These are phyloP conservation scores for Polyploca ridens DNA, from an alignment of 2,888 invertebrate genomes.

Conservation along the genomic window DNA sequence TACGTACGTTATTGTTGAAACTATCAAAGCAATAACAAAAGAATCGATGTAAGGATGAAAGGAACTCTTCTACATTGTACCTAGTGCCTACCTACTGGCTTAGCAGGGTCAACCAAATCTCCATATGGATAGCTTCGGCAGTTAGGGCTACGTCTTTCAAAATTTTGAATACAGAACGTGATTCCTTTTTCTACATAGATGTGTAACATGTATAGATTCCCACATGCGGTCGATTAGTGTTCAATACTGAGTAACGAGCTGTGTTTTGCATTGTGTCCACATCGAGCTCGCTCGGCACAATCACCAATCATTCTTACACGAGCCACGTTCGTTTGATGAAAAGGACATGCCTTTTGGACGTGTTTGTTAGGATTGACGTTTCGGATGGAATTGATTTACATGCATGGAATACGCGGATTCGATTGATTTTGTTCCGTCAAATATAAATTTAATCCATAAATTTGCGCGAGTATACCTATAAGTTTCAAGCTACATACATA, in stretches of 20 bases:
- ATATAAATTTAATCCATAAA: not conserved
- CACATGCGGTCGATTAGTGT: constrained; percentile 22
- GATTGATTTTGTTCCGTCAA: not conserved
- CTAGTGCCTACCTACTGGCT: not conserved
- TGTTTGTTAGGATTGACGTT: constrained; percentile 6
- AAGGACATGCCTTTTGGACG: constrained; percentile 5
- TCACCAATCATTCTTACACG: constrained; percentile 4
- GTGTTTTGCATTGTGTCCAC: not conserved
- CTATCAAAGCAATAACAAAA: not conserved
- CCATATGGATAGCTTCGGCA: not conserved
- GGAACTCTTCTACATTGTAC: not conserved
- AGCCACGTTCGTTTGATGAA: constrained; percentile 5
- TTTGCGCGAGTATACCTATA: not conserved
- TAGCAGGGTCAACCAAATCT: not conserved
- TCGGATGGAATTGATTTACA: not conserved
- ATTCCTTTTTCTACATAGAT: constrained; percentile 14
- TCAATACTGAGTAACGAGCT: constrained; percentile 22
- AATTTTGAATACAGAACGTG: constrained; percentile 12
- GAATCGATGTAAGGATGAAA: not conserved
- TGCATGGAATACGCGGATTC: not conserved
- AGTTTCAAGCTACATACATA: not conserved
- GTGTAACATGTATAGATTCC: constrained; percentile 18
- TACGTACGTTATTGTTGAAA: too few species aligned
- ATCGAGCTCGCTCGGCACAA: not conserved
- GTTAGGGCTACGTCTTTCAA: not conserved